phyloP scores from a whole-genome alignment of 2,888 invertebrate species.

The Platypus cylindrus region DNA sequence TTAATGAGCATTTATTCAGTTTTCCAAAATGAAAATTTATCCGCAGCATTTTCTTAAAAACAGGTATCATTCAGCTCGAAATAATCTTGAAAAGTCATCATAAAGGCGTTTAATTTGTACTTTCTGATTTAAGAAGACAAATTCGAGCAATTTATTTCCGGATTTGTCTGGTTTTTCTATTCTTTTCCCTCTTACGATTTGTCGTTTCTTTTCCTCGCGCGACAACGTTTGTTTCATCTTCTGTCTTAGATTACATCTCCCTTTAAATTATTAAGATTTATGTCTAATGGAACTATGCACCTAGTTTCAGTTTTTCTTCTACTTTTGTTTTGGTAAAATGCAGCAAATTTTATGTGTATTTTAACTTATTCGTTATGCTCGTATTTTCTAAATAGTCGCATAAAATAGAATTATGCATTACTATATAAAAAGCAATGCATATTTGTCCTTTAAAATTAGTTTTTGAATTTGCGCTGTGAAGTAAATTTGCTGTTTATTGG shows the following conservation, averaged over 20 bases:
- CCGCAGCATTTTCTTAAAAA: slow-evolving; percentile 12
- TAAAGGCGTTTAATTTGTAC: slow-evolving; percentile 18
- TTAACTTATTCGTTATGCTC: too few species aligned
- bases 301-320: background rate
- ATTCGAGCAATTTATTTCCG: slow-evolving; percentile 16
- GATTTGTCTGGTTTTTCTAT: slow-evolving; percentile 15
- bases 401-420: too few species aligned
- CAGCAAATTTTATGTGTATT: too few species aligned
- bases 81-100: slow-evolving; percentile 17
- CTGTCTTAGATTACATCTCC: slow-evolving; percentile 9
- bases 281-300: slow-evolving; percentile 5
- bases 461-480: too few species aligned
- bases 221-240: slow-evolving; percentile 11
- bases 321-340: too few species aligned
- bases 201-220: slow-evolving; percentile 8
- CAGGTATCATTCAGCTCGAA: slow-evolving; percentile 15
- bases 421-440: too few species aligned
- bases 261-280: slow-evolving; percentile 10
- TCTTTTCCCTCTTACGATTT: slow-evolving; percentile 8
- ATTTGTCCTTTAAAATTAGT: too few species aligned
- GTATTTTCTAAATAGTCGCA: too few species aligned
- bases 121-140: slow-evolving; percentile 17
- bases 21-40: slow-evolving; percentile 15
- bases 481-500: too few species aligned
- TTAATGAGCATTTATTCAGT: slow-evolving; percentile 27